Conservation (phyloP, 2,797 vertebrate species). For the Erithacus rubecula region DNA sequence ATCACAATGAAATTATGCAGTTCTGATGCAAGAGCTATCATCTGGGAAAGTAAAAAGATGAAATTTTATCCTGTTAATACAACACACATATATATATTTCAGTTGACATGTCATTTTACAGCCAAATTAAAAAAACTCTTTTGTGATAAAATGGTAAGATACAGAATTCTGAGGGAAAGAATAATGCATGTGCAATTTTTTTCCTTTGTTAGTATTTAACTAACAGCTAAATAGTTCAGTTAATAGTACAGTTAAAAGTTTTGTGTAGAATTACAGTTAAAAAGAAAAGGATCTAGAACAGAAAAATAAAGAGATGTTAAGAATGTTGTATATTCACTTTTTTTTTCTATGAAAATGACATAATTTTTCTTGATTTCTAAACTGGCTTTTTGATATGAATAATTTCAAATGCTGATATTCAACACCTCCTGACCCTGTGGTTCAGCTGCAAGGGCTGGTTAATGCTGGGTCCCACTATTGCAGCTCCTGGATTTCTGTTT, state of each 20-base stretch:
- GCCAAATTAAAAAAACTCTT: not conserved
- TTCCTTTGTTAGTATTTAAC: not conserved
- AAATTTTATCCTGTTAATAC: not conserved
- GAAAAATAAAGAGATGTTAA: not conserved
- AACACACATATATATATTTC: not conserved
- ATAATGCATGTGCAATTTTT: fast-evolving
- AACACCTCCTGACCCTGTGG: not conserved
- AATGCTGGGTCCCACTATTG: not conserved
- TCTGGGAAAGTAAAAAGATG: not conserved
- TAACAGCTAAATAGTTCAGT: too few relatives aligned
- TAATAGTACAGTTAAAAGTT: not conserved
- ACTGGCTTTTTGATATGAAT: not conserved
- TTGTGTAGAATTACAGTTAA: not conserved
- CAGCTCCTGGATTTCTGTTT: not conserved
- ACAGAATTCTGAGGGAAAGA: not conserved
- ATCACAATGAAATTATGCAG: not conserved
- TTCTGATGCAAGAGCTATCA: not conserved
- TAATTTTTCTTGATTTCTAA: not conserved
- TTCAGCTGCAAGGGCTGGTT: not conserved
- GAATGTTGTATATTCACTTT: not conserved
- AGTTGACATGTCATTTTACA: not conserved
- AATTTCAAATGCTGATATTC: not conserved
- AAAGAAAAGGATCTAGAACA: not conserved
- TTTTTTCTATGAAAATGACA: not conserved
- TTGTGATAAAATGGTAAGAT: not conserved